phyloP scores from a whole-genome alignment of 2,113 vertebrate species.

The Myotis brandtii region DNA sequence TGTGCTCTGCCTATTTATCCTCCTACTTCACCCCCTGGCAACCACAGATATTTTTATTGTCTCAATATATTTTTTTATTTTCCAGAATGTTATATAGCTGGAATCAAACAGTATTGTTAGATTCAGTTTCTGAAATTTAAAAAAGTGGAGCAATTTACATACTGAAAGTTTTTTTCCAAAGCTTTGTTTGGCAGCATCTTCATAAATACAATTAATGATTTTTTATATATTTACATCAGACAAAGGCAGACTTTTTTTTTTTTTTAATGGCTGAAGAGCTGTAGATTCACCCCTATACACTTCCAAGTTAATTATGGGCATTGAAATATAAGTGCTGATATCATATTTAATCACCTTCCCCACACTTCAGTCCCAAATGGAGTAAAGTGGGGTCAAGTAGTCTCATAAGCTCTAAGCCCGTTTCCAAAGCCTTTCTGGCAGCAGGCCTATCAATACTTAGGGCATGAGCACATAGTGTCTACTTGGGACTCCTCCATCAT shows the following conservation, averaged over 20 bases:
- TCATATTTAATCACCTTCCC: slow-evolving; percentile 19
- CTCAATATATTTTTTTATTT: not conserved
- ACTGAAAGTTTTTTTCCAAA: not conserved
- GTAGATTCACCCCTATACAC: not conserved
- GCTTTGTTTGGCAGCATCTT: slow-evolving; percentile 4
- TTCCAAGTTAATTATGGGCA: not conserved
- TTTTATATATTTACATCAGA: not conserved
- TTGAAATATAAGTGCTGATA: slow-evolving; percentile 20
- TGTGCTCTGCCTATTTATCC: not conserved
- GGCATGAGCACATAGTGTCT: slow-evolving; percentile 59
- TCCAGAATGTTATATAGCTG: not conserved
- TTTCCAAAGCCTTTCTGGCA: slow-evolving; percentile 73
- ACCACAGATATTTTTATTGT: not conserved
- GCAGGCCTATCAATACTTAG: slow-evolving; percentile 44
- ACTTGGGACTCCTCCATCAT: slow-evolving; percentile 59
- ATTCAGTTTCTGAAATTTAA: slow-evolving; percentile 45
- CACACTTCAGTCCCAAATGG: not conserved
- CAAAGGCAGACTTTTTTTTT: not conserved
- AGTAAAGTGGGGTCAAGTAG: slow-evolving; percentile 77
- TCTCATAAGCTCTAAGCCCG: slow-evolving; percentile 60
- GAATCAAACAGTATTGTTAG: not conserved
- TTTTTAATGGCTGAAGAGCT: not conserved
- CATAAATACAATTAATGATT: not conserved
- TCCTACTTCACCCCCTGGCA: not conserved
- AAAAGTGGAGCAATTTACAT: not conserved